Conservation (phyloP, 1,140 invertebrate species). For the Dendrolimus kikuchii region DNA sequence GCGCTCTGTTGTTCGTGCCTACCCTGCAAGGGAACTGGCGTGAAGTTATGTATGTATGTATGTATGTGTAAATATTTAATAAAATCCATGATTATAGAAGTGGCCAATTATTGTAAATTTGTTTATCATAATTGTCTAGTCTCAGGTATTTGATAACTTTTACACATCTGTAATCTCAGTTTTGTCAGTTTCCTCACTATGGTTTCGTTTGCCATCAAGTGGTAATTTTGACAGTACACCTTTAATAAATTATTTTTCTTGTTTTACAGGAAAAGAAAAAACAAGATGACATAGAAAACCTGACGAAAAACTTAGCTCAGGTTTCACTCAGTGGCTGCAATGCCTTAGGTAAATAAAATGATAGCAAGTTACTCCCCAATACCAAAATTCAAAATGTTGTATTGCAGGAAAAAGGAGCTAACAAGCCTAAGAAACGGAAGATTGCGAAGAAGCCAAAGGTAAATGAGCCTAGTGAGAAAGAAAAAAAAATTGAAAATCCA, state of each 20-base stretch:
- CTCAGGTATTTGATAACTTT: too few relatives aligned
- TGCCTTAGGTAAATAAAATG: constrained; percentile 75
- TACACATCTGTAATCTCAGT: too few relatives aligned
- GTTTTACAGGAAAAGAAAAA: constrained; percentile 67
- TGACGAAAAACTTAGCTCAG: constrained; percentile 74
- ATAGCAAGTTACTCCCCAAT: constrained; percentile 39
- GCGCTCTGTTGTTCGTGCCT: too few relatives aligned
- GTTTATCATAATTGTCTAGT: too few relatives aligned
- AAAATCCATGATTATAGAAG: too few relatives aligned
- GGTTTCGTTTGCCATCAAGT: too few relatives aligned
- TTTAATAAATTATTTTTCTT: constrained; percentile 16
- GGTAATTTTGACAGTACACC: too few relatives aligned
- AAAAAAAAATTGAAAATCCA: constrained; percentile 11
- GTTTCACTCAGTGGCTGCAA: constrained; percentile 72
- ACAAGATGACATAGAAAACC: constrained; percentile 70
- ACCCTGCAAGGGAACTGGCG: too few relatives aligned
- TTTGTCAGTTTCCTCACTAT: too few relatives aligned
- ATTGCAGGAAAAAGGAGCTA: constrained; percentile 59
- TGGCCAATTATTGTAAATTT: too few relatives aligned
- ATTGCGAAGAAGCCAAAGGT: constrained; percentile 19
- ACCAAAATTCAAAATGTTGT: constrained; percentile 58
- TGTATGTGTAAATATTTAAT: too few relatives aligned
- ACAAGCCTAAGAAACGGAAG: constrained; percentile 23
- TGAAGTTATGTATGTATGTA: too few relatives aligned
- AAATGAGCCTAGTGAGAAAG: constrained; percentile 12